Base-by-base conservation (phyloP, 2,888 invertebrate species). In the Aleiodes testaceus region DNA sequence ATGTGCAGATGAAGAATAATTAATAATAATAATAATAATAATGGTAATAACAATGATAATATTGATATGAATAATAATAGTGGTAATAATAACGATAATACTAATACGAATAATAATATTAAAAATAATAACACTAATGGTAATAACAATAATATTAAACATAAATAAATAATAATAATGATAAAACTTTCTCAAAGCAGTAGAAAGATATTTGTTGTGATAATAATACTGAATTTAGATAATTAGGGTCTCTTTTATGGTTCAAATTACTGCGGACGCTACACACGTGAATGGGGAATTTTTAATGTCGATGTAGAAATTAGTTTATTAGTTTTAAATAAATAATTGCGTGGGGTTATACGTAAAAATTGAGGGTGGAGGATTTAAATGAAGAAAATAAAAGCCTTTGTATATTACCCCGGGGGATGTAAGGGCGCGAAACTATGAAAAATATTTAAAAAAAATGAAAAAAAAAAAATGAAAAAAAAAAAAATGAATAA, bases 171-270 rank as follows among this genome's bases (percentile, higher is more conserved):
- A 55, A 42, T 63, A 53, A 69, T 18, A 55, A 55, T 42, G 16
- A 55, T 66, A 78, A 79, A 80, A 75, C 79, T 82, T 81, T 79
- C 80, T 82, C 80, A 74, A 74, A 79, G 74, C 78, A 74, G 79
- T 79, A 78, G 79, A 79, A 78, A 83, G 81, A 85, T 84, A 81
- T 83, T 87, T 84, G 84, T 87, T 87, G 86, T 87, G 87, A 87
- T 87, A 86, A 86, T 83, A 85, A 84, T 82, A 83, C 80, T 81
- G 82, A 83, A 82, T 81, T 79, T 81, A 83, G 79, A 79, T 76
- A 78, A 76, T 80, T 84, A 81, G 81, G 79, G 69, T 80, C 71
- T 83, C 79, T 78, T 75, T 76, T 79, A 72, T 76, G 74, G 78
- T 80, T 80, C 81, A 80, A 36, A 36, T 80, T 79, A 30, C 76